phyloP scores from a whole-genome alignment of 2,797 vertebrate genomes.

The Perodicticus potto region DNA sequence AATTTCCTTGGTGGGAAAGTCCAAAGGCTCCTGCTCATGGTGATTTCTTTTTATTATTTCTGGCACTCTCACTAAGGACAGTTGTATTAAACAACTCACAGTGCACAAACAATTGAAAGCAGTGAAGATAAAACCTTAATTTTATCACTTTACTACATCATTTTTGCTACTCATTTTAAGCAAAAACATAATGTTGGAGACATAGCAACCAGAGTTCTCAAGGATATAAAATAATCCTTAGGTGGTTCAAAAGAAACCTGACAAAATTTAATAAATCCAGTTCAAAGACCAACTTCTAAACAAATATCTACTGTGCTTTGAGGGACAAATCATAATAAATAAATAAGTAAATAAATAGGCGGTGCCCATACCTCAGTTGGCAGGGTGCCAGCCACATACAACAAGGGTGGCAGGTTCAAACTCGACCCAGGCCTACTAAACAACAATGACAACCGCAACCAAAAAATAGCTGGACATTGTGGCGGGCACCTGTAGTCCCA shows the following conservation, averaged over 20 bases:
- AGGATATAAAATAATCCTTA: neutral
- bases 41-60: slow-evolving; percentile 34
- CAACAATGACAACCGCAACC: too few relatives aligned
- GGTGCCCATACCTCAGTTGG: too few relatives aligned
- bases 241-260: neutral
- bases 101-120: neutral
- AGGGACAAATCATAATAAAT: too few relatives aligned
- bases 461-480: too few relatives aligned
- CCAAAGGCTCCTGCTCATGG: neutral
- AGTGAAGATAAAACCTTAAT: neutral
- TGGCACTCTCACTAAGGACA: neutral
- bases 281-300: slow-evolving; percentile 13
- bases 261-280: neutral
- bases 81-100: neutral
- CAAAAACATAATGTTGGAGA: slow-evolving; percentile 14
- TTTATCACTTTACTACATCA: neutral
- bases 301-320: neutral
- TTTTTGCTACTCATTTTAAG: neutral
- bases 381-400: too few relatives aligned
- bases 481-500: too few relatives aligned
- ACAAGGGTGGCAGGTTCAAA: too few relatives aligned
- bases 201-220: neutral
- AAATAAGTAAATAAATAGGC: too few relatives aligned
- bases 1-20: neutral
- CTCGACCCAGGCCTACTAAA: too few relatives aligned